phyloP scores from a whole-genome alignment of 2,888 invertebrate species.

The Trilocha varians region DNA sequence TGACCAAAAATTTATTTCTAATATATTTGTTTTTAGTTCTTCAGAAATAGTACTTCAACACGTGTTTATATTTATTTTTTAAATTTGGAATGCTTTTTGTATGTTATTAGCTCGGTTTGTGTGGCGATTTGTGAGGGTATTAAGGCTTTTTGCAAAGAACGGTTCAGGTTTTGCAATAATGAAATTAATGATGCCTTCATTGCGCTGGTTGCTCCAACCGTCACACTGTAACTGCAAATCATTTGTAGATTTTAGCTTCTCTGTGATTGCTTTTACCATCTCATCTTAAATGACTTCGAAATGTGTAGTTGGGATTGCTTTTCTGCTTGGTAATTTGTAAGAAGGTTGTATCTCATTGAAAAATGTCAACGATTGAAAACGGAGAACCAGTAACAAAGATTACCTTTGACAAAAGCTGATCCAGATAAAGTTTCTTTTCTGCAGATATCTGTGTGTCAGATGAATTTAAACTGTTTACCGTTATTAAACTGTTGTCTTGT shows the following conservation, averaged over 20 bases:
- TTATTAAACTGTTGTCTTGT: conserved; percentile 4
- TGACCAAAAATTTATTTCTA: conserved; percentile 14
- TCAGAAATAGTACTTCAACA: conserved; percentile 6
- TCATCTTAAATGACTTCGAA: conserved; percentile 8
- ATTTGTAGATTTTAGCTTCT: conserved; percentile 7
- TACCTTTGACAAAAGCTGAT: conserved; percentile 14
- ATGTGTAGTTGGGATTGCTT: conserved; percentile 7
- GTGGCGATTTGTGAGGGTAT: conserved; percentile 9
- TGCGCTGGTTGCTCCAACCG: conserved; percentile 8
- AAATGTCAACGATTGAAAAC: conserved; percentile 9
- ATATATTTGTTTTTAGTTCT: conserved; percentile 11
- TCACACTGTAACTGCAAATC: conserved; percentile 5
- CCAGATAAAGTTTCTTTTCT: conserved; percentile 6
- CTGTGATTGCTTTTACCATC: conserved; percentile 8
- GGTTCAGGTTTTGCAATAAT: conserved; percentile 11
- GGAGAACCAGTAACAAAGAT: conserved; percentile 9
- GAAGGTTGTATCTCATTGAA: conserved; percentile 7
- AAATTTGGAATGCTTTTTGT: conserved; percentile 14
- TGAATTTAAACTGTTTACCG: conserved; percentile 3
- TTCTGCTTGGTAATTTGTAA: conserved; percentile 8
- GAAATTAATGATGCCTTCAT: conserved; percentile 9
- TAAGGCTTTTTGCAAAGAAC: conserved; percentile 11
- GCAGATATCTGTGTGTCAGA: conserved; percentile 6
- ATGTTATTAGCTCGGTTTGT: conserved; percentile 11
- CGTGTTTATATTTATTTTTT: conserved; percentile 8